Base-by-base conservation (phyloP, 2,888 invertebrate species). In the Julus scanicus region DNA sequence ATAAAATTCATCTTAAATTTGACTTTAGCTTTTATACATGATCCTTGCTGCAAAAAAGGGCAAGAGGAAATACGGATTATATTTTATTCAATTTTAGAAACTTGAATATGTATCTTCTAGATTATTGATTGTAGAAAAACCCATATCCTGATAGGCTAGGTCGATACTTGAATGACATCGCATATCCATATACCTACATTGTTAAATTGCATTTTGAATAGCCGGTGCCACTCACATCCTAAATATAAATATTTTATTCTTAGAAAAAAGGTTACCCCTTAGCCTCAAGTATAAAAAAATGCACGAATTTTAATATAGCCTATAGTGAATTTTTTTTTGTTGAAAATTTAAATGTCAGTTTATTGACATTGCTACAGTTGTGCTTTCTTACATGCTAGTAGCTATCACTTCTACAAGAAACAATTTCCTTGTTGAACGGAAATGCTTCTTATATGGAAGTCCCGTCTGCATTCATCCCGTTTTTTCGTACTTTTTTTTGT, bases 391-490 rank as follows among this genome's bases (percentile, higher is more conserved):
- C 63, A n/a, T 63, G 63, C 63, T 63, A n/a, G 71, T 29, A 71
- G 71, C 71, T 71, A 71, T 71, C 71, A 29, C 71, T 2, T 71
- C 71, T 20, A 71, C 71, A 71, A 71, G 71, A 71, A 71, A 71
- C 71, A 71, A 71, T 71, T 71, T 71, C 71, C 71, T 8, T 63
- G 4, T n/a, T 8, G 71, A 71, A 29, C 71, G 71, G 71, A 71
- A 71, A 71, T 71, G 29, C 71, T 29, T 71, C 71, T 20, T 29
- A 29, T 29, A 29, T 71, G 71, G 17, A 17, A 71, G 71, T 29
- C 29, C 29, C 71, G 4, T 71, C 71, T 71, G 29, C 71, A 29
- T 29, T 20, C 11, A 29, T 71, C 71, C 71, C 29, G 11, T 71
- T 29, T 71, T 71, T 11, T 71, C 29, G 8, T 11, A 11, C 71